phyloP scores from a whole-genome alignment of 2,888 invertebrate genomes.

The Agrochola macilenta region DNA sequence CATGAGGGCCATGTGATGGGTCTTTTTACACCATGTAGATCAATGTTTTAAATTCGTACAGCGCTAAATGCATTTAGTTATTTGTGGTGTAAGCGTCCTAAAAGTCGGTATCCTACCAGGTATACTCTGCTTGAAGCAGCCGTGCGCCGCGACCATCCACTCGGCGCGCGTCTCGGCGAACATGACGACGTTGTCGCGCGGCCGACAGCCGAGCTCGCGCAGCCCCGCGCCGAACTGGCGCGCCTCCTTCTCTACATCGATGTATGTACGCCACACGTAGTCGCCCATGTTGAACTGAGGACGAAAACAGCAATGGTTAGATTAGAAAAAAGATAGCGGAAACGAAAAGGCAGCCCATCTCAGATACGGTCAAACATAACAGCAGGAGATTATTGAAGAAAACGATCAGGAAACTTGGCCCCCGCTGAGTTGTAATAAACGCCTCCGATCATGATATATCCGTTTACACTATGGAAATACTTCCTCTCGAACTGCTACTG shows the following conservation, averaged over 20 bases:
- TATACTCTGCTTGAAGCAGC: slow-evolving; percentile 98
- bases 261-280: slow-evolving; percentile 97
- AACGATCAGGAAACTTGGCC: too few relatives aligned
- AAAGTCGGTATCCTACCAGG: slow-evolving; percentile 89
- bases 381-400: too few relatives aligned
- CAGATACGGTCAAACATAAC: too few relatives aligned
- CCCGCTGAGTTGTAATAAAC: too few relatives aligned
- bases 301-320: too few relatives aligned
- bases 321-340: too few relatives aligned
- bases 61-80: neutral
- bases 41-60: neutral
- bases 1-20: neutral
- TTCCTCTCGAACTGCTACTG: too few relatives aligned
- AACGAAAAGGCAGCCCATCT: too few relatives aligned
- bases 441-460: too few relatives aligned
- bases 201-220: slow-evolving; percentile 93
- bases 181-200: slow-evolving; percentile 95
- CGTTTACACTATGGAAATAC: too few relatives aligned
- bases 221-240: slow-evolving; percentile 96
- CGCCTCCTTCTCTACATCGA: slow-evolving; percentile 94
- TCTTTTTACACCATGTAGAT: neutral
- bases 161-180: slow-evolving; percentile 99
- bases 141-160: slow-evolving; percentile 99
- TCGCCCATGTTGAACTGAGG: slow-evolving; percentile 97
- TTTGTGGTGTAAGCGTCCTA: neutral